These are phyloP conservation scores for Phocoena phocoena DNA, from an alignment of 2,113 vertebrate species.

Conservation along the genomic window DNA sequence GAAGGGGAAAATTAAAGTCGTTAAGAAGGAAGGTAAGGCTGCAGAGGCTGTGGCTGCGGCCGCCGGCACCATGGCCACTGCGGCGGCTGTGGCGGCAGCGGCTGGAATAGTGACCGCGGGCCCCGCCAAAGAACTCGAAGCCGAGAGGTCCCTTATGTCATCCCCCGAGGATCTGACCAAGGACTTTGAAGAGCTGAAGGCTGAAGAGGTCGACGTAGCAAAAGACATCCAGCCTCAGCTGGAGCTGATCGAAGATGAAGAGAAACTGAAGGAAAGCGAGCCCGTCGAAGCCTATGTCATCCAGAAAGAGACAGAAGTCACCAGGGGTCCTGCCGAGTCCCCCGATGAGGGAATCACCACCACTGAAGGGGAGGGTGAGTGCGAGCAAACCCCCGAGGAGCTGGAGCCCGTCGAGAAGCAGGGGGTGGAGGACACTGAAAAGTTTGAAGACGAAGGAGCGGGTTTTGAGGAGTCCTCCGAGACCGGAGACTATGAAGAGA, in stretches of 20 bases:
- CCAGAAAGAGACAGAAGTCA: slow-evolving; percentile 89
- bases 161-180: slow-evolving; percentile 97
- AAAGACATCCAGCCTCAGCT: slow-evolving; percentile 84
- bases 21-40: slow-evolving; percentile 90
- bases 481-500: slow-evolving; percentile 94
- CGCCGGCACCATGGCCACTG: slow-evolving; percentile 37
- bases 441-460: slow-evolving; percentile 95
- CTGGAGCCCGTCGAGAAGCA: slow-evolving; percentile 87
- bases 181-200: slow-evolving; percentile 94
- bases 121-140: slow-evolving; percentile 85
- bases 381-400: slow-evolving; percentile 92
- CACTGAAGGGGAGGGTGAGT: slow-evolving; percentile 94
- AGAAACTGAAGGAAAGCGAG: slow-evolving; percentile 78
- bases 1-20: slow-evolving; percentile 89
- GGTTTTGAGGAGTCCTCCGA: slow-evolving; percentile 94
- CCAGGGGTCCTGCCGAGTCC: slow-evolving; percentile 87
- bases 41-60: slow-evolving; percentile 75
- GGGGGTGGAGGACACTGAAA: slow-evolving; percentile 88
- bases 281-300: slow-evolving; percentile 84
- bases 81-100: slow-evolving; percentile 55
- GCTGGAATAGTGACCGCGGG: slow-evolving; percentile 65
- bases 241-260: slow-evolving; percentile 80
- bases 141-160: slow-evolving; percentile 93
- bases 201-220: slow-evolving; percentile 87
- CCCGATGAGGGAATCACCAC: slow-evolving; percentile 96